Percentiles rank a stretch among this genome's conserved stretches.
Evolutionary conservation across 2,888 invertebrate genomes (phyloP).

Genomic region (Zaprionus lineosus): DNA sequence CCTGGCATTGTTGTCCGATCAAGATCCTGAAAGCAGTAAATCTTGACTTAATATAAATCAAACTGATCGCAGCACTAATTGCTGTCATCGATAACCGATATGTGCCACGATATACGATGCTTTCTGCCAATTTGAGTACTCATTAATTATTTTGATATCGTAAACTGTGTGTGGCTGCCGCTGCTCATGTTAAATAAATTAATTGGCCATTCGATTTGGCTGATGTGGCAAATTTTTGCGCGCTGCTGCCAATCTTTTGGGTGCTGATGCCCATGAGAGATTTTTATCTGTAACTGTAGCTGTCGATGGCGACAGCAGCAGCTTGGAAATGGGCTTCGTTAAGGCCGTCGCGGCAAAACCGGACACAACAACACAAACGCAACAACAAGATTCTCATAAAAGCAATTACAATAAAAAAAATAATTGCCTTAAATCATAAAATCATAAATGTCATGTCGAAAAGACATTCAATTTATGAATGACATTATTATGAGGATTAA

Average conservation of each 20-base stretch:
- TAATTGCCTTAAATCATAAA: conserved; percentile 63
- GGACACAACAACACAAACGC: conserved; percentile 26
- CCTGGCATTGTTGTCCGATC: conserved; percentile 59
- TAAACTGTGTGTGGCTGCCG: conserved; percentile 21
- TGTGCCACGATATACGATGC: conserved; percentile 8
- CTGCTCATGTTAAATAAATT: conserved; percentile 64
- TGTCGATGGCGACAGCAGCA: conserved; percentile 12
- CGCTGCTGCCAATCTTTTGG: conserved; percentile 48
- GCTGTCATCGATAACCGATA: conserved; percentile 29
- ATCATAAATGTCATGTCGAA: conserved; percentile 61
- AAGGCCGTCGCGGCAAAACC: conserved; percentile 36
- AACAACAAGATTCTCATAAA: conserved; percentile 14
- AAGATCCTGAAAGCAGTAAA: conserved; percentile 29
- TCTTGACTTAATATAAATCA: conserved; percentile 11
- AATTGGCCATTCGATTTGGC: conserved; percentile 64
- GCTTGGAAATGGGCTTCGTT: conserved; percentile 19
- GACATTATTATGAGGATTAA: conserved; percentile 31
- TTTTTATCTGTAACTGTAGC: conserved; percentile 18
- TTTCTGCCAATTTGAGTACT: conserved; percentile 32
- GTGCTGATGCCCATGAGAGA: conserved; percentile 50
- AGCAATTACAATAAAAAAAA: conserved; percentile 60
- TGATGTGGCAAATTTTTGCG: conserved; percentile 47
- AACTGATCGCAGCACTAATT: conserved; percentile 36
- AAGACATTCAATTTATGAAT: conserved; percentile 44
- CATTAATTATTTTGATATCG: conserved; percentile 50